phyloP scores from a whole-genome alignment of 2,888 invertebrate genomes.

The Keiferia lycopersicella region DNA sequence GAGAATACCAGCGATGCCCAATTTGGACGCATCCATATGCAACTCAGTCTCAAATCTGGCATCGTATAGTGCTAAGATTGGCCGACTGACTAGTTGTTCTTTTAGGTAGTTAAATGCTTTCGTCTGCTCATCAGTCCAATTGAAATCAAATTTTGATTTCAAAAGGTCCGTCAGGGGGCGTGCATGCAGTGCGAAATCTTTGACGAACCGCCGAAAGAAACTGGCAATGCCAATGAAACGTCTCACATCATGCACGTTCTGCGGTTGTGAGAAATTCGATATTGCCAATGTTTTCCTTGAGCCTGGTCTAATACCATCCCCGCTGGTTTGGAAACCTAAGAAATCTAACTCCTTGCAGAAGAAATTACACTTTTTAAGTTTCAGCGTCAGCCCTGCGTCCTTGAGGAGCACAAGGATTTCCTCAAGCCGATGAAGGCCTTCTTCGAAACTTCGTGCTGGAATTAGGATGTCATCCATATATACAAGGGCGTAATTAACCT shows the following conservation, averaged over 20 bases:
- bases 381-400: neutral
- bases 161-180: slow-evolving; percentile 8
- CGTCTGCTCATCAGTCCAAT: slow-evolving; percentile 1
- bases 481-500: too few relatives aligned
- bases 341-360: slow-evolving; percentile 38
- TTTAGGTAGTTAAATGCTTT: neutral
- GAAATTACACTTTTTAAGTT: slow-evolving; percentile 10
- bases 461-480: too few relatives aligned
- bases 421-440: too few relatives aligned
- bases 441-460: too few relatives aligned
- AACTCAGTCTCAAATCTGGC: too few relatives aligned
- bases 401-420: too few relatives aligned
- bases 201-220: slow-evolving; percentile 3
- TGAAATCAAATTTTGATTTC: neutral
- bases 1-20: too few relatives aligned
- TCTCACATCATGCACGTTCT: too few relatives aligned
- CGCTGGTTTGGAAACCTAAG: slow-evolving; percentile 27
- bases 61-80: too few relatives aligned
- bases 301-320: slow-evolving; percentile 3
- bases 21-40: too few relatives aligned
- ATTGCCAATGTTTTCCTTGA: neutral
- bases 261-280: too few relatives aligned
- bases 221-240: too few relatives aligned
- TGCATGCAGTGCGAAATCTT: neutral
- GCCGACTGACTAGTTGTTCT: neutral